These are phyloP conservation scores for Chymomyza fuscimana DNA, from an alignment of 2,888 invertebrate species.

Conservation along the genomic window DNA sequence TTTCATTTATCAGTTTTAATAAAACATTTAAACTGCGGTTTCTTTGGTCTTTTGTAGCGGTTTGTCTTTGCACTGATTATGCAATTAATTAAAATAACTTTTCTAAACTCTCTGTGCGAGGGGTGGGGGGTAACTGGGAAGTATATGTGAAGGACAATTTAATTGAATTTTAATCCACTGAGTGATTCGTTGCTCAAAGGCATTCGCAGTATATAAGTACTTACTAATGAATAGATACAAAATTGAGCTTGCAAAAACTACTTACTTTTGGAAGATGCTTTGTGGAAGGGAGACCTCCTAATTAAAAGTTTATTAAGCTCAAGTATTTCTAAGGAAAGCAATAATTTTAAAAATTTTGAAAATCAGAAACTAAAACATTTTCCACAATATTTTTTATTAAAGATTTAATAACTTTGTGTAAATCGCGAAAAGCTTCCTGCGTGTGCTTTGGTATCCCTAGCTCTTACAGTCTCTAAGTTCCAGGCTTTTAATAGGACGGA, in stretches of 20 bases:
- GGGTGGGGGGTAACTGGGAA: not conserved
- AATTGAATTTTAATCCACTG: conserved; percentile 15
- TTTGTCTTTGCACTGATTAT: conserved; percentile 67
- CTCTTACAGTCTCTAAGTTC: too few relatives aligned
- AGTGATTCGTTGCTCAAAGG: conserved; percentile 9
- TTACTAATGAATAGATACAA: not conserved
- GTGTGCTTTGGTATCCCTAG: too few relatives aligned
- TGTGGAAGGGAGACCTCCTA: not conserved
- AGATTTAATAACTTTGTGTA: too few relatives aligned
- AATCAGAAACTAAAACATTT: too few relatives aligned
- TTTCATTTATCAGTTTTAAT: conserved; percentile 55
- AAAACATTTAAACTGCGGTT: not conserved
- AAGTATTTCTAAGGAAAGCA: too few relatives aligned
- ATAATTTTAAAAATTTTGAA: too few relatives aligned
- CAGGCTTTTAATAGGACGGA: too few relatives aligned
- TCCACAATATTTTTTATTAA: too few relatives aligned
- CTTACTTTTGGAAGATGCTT: not conserved
- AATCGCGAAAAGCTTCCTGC: too few relatives aligned
- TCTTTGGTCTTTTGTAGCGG: conserved; percentile 36
- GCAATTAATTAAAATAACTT: conserved; percentile 68
- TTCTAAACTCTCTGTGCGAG: conserved; percentile 10
- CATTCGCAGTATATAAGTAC: not conserved
- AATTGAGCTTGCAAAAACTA: not conserved
- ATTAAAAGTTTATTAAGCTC: too few relatives aligned
- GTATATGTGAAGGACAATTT: conserved; percentile 35